Conservation (phyloP, 2,797 vertebrate genomes). For the Etheostoma nigrum region DNA sequence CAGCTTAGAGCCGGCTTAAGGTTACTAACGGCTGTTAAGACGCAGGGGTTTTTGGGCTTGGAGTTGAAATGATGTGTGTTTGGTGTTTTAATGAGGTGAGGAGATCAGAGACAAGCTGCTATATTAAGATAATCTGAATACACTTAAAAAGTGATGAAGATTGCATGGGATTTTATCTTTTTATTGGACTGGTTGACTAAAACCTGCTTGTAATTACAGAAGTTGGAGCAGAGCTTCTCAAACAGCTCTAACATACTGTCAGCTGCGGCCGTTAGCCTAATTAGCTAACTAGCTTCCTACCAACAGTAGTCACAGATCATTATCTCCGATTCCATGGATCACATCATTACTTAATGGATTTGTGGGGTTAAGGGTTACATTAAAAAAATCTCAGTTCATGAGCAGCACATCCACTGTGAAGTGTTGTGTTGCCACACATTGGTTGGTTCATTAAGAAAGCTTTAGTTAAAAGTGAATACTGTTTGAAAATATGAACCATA, state of each 20-base stretch:
- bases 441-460: no score
- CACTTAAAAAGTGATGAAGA: conserved; percentile 43
- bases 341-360: no score
- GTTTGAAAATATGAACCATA: no score
- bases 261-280: not conserved
- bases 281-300: not conserved
- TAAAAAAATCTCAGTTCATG: no score
- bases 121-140: conserved; percentile 22
- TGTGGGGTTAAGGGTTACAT: no score
- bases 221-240: not conserved
- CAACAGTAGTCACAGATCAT: not conserved
- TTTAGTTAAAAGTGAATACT: no score
- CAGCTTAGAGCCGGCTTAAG: conserved; percentile 80
- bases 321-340: no score
- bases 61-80: conserved; percentile 36
- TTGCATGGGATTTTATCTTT: not conserved
- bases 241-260: not conserved
- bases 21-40: conserved; percentile 78
- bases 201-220: not conserved
- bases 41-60: conserved; percentile 59
- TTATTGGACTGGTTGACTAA: not conserved
- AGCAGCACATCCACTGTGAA: no score
- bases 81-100: conserved; percentile 72
- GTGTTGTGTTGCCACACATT: no score
- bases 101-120: conserved; percentile 24